Conservation (phyloP, 2,113 vertebrate genomes). For the Neofelis nebulosa region DNA sequence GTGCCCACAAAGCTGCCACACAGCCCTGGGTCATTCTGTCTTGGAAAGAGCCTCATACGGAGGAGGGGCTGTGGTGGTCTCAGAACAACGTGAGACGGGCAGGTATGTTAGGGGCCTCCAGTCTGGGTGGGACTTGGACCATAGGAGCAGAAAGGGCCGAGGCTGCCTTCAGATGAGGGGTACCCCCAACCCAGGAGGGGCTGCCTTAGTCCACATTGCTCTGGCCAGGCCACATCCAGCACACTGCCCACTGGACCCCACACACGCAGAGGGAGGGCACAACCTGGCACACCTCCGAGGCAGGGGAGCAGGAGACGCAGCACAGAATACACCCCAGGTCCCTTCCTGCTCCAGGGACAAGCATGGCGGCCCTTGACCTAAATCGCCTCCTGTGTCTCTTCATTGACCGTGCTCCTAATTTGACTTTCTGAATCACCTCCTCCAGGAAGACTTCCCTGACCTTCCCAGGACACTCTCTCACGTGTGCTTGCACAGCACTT, state of each 20-base stretch:
- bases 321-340: neutral
- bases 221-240: neutral
- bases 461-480: neutral
- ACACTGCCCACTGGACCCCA: neutral
- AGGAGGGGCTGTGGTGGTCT: neutral
- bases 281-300: rapidly evolving
- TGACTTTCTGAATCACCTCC: neutral
- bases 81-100: rapidly evolving
- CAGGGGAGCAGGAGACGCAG: no score
- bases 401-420: neutral
- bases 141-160: neutral
- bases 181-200: neutral
- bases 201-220: neutral
- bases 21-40: neutral
- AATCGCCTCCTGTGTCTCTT: neutral
- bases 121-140: neutral
- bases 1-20: neutral
- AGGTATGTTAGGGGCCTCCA: neutral
- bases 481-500: neutral
- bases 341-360: neutral
- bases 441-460: neutral
- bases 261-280: neutral
- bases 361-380: neutral
- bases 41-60: neutral
- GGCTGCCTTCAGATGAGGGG: neutral